A percentile compares a stretch with the other conserved stretches of the same genome.
Evolutionary conservation across 1,140 invertebrate genomes (phyloP).

Genomic region (Pseudachorutes palmiensis): DNA sequence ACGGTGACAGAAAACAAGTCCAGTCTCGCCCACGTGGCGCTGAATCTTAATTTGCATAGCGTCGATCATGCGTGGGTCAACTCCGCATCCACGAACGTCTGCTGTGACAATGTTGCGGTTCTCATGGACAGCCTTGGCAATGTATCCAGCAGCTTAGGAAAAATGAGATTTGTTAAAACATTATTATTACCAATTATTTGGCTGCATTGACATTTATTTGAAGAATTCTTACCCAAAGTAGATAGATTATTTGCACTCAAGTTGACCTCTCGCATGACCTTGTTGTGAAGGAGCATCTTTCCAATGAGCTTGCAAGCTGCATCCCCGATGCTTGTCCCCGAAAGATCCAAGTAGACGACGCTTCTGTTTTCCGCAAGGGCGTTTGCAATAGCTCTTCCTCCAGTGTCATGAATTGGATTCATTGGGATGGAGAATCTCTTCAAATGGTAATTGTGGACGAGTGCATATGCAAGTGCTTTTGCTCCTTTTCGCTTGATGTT

Average conservation of each 20-base stretch:
- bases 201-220: conserved; percentile 4
- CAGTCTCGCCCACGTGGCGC: no score
- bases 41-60: neutral
- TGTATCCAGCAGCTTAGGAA: neutral
- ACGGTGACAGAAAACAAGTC: neutral
- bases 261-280: conserved; percentile 20
- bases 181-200: neutral
- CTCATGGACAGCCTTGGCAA: neutral
- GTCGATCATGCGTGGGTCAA: neutral
- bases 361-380: conserved; percentile 20
- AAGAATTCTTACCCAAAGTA: neutral
- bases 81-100: neutral
- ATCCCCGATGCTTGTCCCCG: conserved; percentile 16
- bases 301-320: conserved; percentile 11
- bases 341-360: conserved; percentile 10
- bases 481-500: conserved; percentile 29
- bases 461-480: conserved; percentile 30
- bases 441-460: conserved; percentile 24
- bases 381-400: conserved; percentile 22
- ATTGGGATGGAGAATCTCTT: conserved; percentile 17
- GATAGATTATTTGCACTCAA: conserved; percentile 23
- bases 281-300: conserved; percentile 29
- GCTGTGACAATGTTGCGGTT: neutral
- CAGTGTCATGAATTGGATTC: conserved; percentile 25
- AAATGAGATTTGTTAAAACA: conserved; percentile 6